These are phyloP conservation scores for Drosophila ustulata DNA, from an alignment of 2,888 invertebrate species.

Conservation along the genomic window DNA sequence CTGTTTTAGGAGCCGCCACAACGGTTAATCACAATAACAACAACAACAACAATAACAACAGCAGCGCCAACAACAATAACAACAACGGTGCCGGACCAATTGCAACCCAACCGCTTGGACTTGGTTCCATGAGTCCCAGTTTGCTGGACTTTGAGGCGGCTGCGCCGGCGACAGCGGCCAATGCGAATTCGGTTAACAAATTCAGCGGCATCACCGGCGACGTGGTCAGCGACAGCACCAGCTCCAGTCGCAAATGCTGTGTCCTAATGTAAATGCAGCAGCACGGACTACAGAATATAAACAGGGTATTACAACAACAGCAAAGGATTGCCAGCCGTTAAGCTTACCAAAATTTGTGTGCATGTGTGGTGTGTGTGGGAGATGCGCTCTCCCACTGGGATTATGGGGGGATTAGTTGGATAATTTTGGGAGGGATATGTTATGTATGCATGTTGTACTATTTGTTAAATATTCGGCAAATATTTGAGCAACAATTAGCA, in stretches of 20 bases:
- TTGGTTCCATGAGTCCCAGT: conserved; percentile 85
- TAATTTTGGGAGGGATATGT: conserved; percentile 15
- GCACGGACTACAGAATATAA: conserved; percentile 20
- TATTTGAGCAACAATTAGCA: conserved; percentile 52
- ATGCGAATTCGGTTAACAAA: conserved; percentile 82
- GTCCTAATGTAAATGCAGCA: conserved; percentile 87
- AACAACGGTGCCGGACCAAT: conserved; percentile 54
- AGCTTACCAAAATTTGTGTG: conserved; percentile 56
- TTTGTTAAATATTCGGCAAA: conserved; percentile 25
- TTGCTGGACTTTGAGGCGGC: conserved; percentile 81
- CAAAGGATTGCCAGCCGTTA: conserved; percentile 58
- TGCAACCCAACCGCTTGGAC: conserved; percentile 73
- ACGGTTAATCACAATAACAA: conserved; percentile 66
- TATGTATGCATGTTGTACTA: conserved; percentile 31
- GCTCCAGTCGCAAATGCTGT: conserved; percentile 89
- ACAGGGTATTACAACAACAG: conserved; percentile 54
- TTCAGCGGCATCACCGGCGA: conserved; percentile 92
- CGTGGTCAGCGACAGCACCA: conserved; percentile 90
- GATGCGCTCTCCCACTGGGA: not conserved
- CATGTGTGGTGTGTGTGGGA: not conserved
- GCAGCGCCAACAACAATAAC: conserved; percentile 83
- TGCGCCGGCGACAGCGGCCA: conserved; percentile 67
- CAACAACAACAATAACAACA: conserved; percentile 77
- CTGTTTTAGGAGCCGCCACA: conserved; percentile 84
- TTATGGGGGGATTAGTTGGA: conserved; percentile 1